Evolutionary conservation across 2,113 vertebrate genomes (phyloP), one percentile per base, ranked within the genome.

Genomic region (Amphilophus citrinellus): DNA sequence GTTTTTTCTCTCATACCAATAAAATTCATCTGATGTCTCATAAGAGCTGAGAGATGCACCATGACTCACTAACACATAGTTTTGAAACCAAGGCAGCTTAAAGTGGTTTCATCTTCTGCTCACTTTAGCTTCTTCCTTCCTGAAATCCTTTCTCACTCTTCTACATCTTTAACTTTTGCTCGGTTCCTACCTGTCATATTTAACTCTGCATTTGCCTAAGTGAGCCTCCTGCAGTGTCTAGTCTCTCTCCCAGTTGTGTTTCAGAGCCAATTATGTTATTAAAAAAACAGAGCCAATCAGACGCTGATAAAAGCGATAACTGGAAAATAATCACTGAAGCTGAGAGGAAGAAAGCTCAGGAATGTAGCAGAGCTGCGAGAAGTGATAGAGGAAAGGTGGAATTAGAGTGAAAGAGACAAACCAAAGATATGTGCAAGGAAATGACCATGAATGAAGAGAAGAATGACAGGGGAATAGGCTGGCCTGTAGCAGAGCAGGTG

Each of bases 201-300:
- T 53, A 65, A 61, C n/a, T 24, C 59, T 60, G 10, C 24, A 30
- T 66, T 80, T 44, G 44, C 56, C 18, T n/a, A 53, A 35, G 20
- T 42, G 10, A 27, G 71, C 47, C 32, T 80, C 32, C 80, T 71
- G n/a, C 7, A 1, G 20, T 47, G 53, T 68, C 62, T 47, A 53
- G 27, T 85, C 79, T 81, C 61, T 87, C 83, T 73, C 83, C 84
- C 39, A 50, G 66, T 78, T 89, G 85, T 87, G 77, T 80, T 80
- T 73, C 56, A 44, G 15, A 88, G 90, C 77, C 84, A 93, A 89
- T 94, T 91, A 93, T 81, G 73, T 88, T 92, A 88, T 93, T 91
- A 77, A 89, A 88, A 91, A 84, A 81, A 81, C 39, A 65, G 84
- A 92, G 88, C 77, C 58, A 92, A 92, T 93, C 89, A 83, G 44